Percentiles rank a stretch among this genome's conserved stretches.
Conservation (phyloP, 2,797 vertebrate species). For the Spinibarbus caldwelli region DNA sequence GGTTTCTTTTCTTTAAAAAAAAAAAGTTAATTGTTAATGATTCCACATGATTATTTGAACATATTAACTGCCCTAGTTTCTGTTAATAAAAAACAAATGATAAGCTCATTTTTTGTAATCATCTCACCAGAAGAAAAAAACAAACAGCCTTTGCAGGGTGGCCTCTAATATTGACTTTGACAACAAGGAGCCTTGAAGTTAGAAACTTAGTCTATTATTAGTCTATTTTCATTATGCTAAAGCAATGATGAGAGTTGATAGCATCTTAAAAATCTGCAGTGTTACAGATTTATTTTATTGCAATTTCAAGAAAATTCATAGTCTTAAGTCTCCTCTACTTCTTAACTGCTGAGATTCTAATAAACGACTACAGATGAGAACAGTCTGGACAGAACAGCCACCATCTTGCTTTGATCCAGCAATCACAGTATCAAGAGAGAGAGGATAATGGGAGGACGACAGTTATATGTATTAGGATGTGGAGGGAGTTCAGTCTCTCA, state of each 20-base stretch:
- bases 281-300: not conserved
- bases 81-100: not conserved
- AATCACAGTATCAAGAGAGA: not conserved
- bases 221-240: not conserved
- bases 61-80: not conserved
- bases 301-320: not conserved
- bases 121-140: not conserved
- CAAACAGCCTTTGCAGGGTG: not conserved
- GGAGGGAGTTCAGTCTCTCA: not conserved
- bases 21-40: too few relatives aligned
- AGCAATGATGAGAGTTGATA: not conserved
- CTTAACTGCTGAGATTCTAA: not conserved
- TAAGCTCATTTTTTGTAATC: too few relatives aligned
- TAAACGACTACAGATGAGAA: conserved; percentile 11
- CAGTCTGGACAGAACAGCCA: not conserved
- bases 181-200: not conserved
- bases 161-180: not conserved
- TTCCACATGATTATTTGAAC: not conserved
- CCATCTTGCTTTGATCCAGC: conserved; percentile 15
- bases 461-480: conserved; percentile 1
- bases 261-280: not conserved
- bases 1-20: not conserved
- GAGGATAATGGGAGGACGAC: not conserved
- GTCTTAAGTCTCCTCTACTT: not conserved
- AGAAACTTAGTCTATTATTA: not conserved